Base-by-base conservation (phyloP, 2,113 vertebrate genomes). In the Tilapia sparmanii region DNA sequence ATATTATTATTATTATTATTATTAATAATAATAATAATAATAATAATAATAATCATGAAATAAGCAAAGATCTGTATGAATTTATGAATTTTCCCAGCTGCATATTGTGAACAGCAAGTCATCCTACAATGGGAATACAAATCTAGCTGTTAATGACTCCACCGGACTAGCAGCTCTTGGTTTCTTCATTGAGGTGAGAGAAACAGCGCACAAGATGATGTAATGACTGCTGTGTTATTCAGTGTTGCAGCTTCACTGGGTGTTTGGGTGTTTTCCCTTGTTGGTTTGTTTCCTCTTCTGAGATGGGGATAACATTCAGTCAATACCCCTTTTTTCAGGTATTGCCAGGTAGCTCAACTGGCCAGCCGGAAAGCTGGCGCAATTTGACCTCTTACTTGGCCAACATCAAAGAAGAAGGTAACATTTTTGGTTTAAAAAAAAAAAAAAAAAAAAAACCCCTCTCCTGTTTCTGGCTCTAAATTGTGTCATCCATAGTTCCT, bases 41-140 rank as follows among this genome's bases (percentile, higher is more conserved):
- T 24, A 24, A 24, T 24, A 24, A 24, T 24, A 24, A 26, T 26
- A 26, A 26, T 26, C 3, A 26, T 26, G 24, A 26, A 26, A 26
- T 26, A 26, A 26, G 24, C 24, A 26, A 26, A 26, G 3, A 10
- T n/a, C 9, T 52, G n/a, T n/a, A 10, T 52, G 3, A 10, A 55
- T 24, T 13, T 55, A 24, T 55, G 3, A 0, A 24, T 55, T 55
- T 55, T 26, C 4, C 2, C 83, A 97, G 97, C 8, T 97, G 5
- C 97, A 97, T 89, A 95, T 97, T 12, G 96, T 97, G 3, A 95
- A 91, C 82, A 3, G n/a, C 33, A 96, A 92, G 82, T 42, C 90
- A 4, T 52, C 73, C 54, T 57, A 24, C n/a, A 87, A 94, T 3
- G 1, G n/a, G 2, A 81, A 91, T 52, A 66, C 57, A 6, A 26